Base-by-base conservation (phyloP, 2,888 invertebrate genomes). In the Nomada lathburiana region DNA sequence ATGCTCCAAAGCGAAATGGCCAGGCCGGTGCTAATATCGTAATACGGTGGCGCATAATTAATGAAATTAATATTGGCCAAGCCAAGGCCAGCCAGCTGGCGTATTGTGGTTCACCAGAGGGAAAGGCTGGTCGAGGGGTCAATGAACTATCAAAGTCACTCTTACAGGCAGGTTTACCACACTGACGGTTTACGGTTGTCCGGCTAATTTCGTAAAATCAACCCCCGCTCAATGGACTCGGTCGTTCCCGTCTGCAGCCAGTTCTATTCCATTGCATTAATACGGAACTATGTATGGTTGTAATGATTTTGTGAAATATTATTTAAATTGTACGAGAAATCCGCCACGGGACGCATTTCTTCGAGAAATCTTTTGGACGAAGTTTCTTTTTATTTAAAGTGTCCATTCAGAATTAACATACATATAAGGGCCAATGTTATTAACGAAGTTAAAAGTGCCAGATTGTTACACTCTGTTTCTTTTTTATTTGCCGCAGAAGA, bases 181-280 rank as follows among this genome's bases (percentile, higher is more conserved):
- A 36, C 67, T 47, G 44, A 60, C 36, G 68, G 65, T 81, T 76
- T 62, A 80, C 67, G 9, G 67, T 69, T 77, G 62, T 72, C 44
- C 60, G 59, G 63, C 64, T 76, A 86, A 88, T 89, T 84, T 85
- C 82, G 68, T 84, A 81, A 83, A 87, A 87, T 85, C 68, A 76
- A 70, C 65, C 70, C n/a, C 42, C 11, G 1, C 13, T 23, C 67
- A 18, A 26, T 52, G 42, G 9, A 50, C 18, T n/a, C 1, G 0
- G 4, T 29, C 16, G 3, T 42, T 23, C 29, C 29, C 0, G 50
- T 20, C 47, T 29, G 1, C 16, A 44, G 47, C 26, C 29, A 78
- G n/a, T 59, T 53, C 57, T 83, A 83, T 84, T 83, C 88, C 87
- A 89, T 90, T 90, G 88, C 72, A 84, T 81, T 82, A 83, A 87